Evolutionary conservation across 92 coral and sea anemone species (phyloP).

Genomic region (Umimayanthus chanpuru): DNA sequence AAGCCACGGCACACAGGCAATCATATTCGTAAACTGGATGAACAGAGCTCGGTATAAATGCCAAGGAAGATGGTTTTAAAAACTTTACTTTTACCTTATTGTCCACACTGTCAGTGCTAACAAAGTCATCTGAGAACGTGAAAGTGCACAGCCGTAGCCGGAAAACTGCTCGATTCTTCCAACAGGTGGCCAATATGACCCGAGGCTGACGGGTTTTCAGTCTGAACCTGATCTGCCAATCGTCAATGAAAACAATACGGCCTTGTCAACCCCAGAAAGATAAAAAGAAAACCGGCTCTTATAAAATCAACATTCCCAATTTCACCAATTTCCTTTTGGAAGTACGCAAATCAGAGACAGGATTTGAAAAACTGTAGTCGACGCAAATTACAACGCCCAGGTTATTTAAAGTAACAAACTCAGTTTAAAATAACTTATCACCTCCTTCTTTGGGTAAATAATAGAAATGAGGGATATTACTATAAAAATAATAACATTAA

Average conservation of each 20-base stretch:
- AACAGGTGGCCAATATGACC: not conserved
- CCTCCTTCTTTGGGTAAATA: not conserved
- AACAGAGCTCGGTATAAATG: no score
- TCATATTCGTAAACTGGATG: not conserved
- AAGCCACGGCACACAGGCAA: not conserved
- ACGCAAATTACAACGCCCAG: not conserved
- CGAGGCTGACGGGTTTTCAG: not conserved
- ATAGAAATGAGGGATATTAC: not conserved
- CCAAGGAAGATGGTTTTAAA: not conserved
- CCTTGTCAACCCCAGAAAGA: not conserved
- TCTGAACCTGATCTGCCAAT: not conserved
- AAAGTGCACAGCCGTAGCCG: not conserved
- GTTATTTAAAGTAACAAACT: not conserved
- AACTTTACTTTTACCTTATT: not conserved
- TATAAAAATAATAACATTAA: no score
- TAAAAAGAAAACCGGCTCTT: no score
- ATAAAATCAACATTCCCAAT: no score
- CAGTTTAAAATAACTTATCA: not conserved
- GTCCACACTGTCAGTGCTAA: not conserved
- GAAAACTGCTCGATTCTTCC: no score
- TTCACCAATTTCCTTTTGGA: not conserved
- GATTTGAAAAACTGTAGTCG: not conserved
- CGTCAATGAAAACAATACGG: not conserved
- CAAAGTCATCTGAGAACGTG: not conserved
- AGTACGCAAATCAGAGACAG: not conserved